Evolutionary conservation across 2,888 invertebrate species (phyloP).

Genomic region (Adineta ricciae): DNA sequence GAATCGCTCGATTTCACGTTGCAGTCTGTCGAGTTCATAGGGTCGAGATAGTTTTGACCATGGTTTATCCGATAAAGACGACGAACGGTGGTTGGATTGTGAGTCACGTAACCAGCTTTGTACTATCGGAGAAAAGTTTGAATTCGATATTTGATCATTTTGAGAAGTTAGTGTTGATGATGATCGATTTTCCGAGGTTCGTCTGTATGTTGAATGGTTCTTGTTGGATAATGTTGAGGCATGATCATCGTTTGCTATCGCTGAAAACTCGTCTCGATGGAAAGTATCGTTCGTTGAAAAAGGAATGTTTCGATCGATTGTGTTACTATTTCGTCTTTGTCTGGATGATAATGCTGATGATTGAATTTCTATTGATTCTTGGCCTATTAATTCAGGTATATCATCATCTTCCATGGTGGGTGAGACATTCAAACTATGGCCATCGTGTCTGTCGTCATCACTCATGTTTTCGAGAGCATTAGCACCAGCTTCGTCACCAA

Average conservation of each 20-base stretch:
- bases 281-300: neutral
- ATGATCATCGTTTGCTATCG: neutral
- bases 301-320: neutral
- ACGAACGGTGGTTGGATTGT: neutral
- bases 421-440: conserved; percentile 6
- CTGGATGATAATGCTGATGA: neutral
- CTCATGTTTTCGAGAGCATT: neutral
- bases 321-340: neutral
- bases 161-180: neutral
- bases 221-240: neutral
- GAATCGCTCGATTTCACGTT: neutral
- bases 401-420: neutral
- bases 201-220: neutral
- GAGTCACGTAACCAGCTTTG: neutral
- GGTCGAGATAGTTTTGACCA: neutral
- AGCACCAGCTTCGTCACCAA: neutral
- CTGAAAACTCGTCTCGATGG: neutral
- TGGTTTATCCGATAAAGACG: neutral
- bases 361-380: neutral
- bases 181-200: neutral
- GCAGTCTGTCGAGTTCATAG: neutral
- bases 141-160: neutral
- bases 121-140: neutral
- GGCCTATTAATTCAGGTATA: neutral
- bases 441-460: neutral